Percentiles rank a stretch among this genome's conserved stretches.
phyloP scores from a whole-genome alignment of 2,113 vertebrate species.

The Marmota monax region DNA sequence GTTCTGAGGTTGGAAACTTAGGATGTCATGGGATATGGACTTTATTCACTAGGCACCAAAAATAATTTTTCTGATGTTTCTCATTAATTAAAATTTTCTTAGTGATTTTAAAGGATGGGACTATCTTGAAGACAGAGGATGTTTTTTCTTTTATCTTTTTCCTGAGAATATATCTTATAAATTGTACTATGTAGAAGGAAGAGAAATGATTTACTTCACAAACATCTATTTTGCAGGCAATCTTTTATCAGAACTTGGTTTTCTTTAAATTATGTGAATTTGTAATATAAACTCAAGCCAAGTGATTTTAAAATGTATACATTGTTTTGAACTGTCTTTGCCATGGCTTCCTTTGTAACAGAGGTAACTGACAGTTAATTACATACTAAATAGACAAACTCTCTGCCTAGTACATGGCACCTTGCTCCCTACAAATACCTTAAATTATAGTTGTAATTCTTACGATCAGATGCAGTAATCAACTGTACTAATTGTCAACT shows the following conservation, averaged over 20 bases:
- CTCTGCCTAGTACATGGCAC: neutral
- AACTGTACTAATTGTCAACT: neutral
- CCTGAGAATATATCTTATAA: neutral
- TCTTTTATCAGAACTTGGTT: neutral
- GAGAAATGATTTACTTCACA: constrained; percentile 27
- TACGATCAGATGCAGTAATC: constrained; percentile 23
- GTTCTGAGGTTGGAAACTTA: neutral
- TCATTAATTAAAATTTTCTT: constrained; percentile 10
- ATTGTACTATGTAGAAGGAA: neutral
- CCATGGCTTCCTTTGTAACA: neutral
- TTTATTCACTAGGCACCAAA: neutral
- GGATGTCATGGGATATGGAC: neutral
- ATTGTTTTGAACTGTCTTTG: constrained; percentile 19
- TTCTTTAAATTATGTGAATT: neutral
- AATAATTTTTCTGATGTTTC: constrained; percentile 3
- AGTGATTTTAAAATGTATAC: constrained; percentile 2
- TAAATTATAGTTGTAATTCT: constrained; percentile 41
- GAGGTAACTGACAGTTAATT: constrained; percentile 26
- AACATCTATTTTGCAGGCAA: constrained; percentile 20
- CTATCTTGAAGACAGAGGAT: neutral
- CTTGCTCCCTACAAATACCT: neutral
- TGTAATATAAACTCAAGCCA: neutral
- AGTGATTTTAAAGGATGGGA: constrained; percentile 33
- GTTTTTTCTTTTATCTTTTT: constrained; percentile 13
- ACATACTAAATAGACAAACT: constrained; percentile 42